Conservation (phyloP, 2,113 vertebrate species). For the Barnardius zonarius region DNA sequence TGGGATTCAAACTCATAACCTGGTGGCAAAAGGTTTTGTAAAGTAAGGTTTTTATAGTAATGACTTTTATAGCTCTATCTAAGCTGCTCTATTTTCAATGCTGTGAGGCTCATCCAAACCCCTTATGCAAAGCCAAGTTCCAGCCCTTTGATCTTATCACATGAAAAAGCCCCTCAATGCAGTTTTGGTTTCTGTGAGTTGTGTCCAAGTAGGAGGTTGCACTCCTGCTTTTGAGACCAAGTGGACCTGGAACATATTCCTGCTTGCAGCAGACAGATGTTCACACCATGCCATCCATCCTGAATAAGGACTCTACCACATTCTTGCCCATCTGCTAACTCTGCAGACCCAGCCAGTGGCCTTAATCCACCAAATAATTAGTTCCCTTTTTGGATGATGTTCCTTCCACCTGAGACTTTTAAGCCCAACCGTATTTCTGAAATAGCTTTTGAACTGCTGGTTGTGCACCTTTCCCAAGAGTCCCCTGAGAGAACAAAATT, state of each 20-base stretch:
- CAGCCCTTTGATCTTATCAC: not conserved
- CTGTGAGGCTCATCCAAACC: not conserved
- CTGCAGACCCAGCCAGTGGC: slow-evolving; percentile 31
- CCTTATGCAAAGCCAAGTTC: not conserved
- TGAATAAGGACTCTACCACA: not conserved
- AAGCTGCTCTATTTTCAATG: not conserved
- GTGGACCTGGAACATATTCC: slow-evolving; percentile 42
- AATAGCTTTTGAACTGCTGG: not conserved
- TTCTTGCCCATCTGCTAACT: slow-evolving; percentile 57
- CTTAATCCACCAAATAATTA: slow-evolving; percentile 60
- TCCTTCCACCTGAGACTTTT: slow-evolving; percentile 14
- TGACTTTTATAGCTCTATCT: not conserved
- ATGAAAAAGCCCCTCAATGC: not conserved
- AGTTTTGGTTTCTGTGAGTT: slow-evolving; percentile 25
- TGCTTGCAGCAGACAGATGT: slow-evolving; percentile 52
- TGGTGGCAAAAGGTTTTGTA: not conserved
- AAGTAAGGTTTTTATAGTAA: not conserved
- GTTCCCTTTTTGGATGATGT: slow-evolving; percentile 31
- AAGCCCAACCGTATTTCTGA: not conserved
- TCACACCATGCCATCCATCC: slow-evolving; percentile 20
- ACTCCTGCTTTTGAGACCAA: slow-evolving; percentile 24
- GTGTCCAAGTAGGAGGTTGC: not conserved
- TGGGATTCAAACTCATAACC: not conserved
- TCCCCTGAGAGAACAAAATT: not conserved
- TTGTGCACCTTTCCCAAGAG: not conserved